A percentile compares a stretch with the other conserved stretches of the same genome.
Conservation (phyloP, 1,140 invertebrate genomes). For the Sesamia nonagrioides region DNA sequence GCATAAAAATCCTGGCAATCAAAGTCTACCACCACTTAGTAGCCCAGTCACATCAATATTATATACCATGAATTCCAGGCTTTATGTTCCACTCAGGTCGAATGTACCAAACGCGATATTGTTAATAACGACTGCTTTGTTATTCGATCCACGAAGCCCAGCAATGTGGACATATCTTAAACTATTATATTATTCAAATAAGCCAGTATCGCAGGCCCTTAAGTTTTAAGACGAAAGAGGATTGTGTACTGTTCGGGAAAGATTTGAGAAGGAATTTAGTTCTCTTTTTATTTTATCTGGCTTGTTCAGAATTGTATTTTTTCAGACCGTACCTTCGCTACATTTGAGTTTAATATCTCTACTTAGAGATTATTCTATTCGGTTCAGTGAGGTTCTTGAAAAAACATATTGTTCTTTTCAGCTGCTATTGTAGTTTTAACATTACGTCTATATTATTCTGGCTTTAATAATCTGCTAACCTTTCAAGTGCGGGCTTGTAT, state of each 20-base stretch:
- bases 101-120: conserved; percentile 51
- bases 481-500: conserved; percentile 6
- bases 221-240: conserved; percentile 52
- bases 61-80: conserved; percentile 40
- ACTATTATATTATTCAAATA: conserved; percentile 79
- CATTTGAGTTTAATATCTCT: not conserved
- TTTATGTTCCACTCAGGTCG: conserved; percentile 28
- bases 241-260: conserved; percentile 48
- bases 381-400: conserved; percentile 3
- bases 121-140: conserved; percentile 50
- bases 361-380: not conserved
- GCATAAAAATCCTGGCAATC: conserved; percentile 42
- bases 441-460: not conserved
- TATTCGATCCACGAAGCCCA: conserved; percentile 29
- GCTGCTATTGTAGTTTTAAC: conserved; percentile 4
- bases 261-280: conserved; percentile 42
- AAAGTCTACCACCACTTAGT: conserved; percentile 32
- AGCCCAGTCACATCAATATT: conserved; percentile 52
- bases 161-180: conserved; percentile 44
- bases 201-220: conserved; percentile 61
- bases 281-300: conserved; percentile 9
- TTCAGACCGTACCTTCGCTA: not conserved
- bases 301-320: not conserved
- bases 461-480: not conserved
- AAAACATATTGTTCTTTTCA: not conserved